phyloP scores from a whole-genome alignment of 2,888 invertebrate species.

The Lepidochitona cinerea region DNA sequence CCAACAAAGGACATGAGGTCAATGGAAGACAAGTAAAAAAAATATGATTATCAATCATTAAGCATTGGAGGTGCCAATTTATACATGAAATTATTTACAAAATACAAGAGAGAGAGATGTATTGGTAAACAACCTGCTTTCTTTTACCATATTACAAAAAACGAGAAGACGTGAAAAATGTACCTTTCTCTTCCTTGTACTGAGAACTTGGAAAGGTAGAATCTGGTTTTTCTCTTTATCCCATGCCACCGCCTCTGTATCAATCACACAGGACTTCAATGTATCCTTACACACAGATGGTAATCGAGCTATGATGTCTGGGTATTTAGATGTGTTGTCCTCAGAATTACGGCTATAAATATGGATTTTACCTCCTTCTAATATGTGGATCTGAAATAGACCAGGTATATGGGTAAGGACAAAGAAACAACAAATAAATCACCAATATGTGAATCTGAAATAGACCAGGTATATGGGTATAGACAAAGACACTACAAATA shows the following conservation, averaged over 20 bases:
- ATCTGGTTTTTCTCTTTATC: conserved; percentile 89
- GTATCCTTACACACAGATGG: conserved; percentile 51
- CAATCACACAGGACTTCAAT: conserved; percentile 89
- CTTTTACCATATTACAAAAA: too few relatives aligned
- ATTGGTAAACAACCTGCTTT: too few relatives aligned
- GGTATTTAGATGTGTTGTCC: conserved; percentile 94
- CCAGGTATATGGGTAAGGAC: background rate
- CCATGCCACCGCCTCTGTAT: conserved; percentile 98
- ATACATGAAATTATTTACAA: background rate
- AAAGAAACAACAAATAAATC: background rate
- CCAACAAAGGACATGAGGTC: too few relatives aligned
- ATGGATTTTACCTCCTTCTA: conserved; percentile 79
- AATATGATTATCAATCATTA: background rate
- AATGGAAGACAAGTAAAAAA: background rate
- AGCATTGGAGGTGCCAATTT: background rate
- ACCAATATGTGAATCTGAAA: too few relatives aligned
- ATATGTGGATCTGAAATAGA: conserved; percentile 79
- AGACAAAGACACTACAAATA: too few relatives aligned
- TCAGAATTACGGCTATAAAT: conserved; percentile 98
- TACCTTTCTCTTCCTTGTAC: conserved; percentile 95
- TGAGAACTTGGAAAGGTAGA: conserved; percentile 95
- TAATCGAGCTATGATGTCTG: conserved; percentile 88
- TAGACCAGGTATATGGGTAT: too few relatives aligned
- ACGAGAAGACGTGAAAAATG: too few relatives aligned
- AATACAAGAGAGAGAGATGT: background rate